A percentile compares a stretch with the other conserved stretches of the same genome.
Conservation (phyloP, 2,797 vertebrate genomes). For the Trichosurus vulpecula region DNA sequence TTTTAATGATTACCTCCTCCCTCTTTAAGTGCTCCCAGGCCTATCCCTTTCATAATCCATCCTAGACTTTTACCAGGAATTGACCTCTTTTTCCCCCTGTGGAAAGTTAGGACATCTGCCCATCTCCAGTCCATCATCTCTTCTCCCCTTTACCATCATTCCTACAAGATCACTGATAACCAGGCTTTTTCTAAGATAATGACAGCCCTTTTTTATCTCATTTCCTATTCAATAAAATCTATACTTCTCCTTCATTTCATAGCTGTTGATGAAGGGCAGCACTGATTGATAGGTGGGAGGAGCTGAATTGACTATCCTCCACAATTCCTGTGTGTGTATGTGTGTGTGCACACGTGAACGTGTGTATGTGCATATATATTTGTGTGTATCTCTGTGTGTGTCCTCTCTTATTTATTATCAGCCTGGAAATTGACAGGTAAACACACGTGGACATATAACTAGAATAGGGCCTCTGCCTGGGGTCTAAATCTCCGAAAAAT, state of each 20-base stretch:
- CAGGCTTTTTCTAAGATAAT: neutral
- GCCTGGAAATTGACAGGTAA: slow-evolving; percentile 45
- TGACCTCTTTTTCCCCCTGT: neutral
- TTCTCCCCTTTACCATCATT: neutral
- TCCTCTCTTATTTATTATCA: slow-evolving; percentile 48
- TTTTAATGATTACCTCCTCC: neutral
- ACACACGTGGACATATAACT: slow-evolving; percentile 36
- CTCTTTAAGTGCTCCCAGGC: neutral
- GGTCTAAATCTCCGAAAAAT: neutral
- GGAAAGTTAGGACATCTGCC: neutral
- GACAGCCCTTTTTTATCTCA: neutral
- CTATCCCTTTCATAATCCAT: neutral
- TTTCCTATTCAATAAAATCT: neutral
- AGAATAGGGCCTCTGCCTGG: neutral
- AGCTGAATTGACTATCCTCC: slow-evolving; percentile 17
- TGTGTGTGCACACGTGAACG: neutral
- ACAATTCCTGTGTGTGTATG: neutral
- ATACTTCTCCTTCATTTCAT: neutral
- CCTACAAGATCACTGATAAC: neutral
- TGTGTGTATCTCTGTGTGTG: slow-evolving; percentile 33
- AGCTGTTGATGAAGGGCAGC: neutral
- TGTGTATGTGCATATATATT: too few relatives aligned
- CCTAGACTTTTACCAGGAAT: neutral
- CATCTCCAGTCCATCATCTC: neutral
- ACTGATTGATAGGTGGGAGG: slow-evolving; percentile 22